These are phyloP conservation scores for Pseudochirops cupreus DNA, from an alignment of 2,797 vertebrate genomes.

Conservation along the genomic window DNA sequence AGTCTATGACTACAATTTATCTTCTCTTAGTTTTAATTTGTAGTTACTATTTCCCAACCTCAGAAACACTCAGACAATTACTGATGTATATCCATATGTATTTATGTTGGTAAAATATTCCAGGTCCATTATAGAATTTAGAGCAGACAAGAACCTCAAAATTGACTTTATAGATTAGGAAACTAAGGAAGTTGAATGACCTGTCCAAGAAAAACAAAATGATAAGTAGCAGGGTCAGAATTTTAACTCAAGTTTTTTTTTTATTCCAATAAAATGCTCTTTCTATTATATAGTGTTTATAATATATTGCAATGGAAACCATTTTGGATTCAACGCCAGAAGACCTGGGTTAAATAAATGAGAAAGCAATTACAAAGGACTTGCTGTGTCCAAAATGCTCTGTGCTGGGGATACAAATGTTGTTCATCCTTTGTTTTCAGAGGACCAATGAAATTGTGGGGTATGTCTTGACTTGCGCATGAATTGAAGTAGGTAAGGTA, in stretches of 20 bases:
- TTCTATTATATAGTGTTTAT: background rate
- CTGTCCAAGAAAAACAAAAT: background rate
- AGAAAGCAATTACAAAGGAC: background rate
- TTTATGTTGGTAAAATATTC: background rate
- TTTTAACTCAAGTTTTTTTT: background rate
- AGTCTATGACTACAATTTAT: background rate
- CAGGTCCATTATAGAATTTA: background rate
- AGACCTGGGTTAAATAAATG: background rate
- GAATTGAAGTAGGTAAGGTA: background rate
- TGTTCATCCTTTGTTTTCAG: background rate
- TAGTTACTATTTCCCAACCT: background rate
- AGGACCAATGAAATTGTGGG: background rate
- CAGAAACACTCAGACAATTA: background rate
- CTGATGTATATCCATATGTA: background rate
- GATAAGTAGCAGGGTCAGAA: background rate
- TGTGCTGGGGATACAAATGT: background rate
- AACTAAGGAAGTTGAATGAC: background rate
- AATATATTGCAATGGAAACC: background rate
- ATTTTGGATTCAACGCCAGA: background rate
- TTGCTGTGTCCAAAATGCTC: background rate
- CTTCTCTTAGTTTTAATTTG: background rate
- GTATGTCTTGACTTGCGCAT: background rate
- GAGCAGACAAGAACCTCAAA: background rate
- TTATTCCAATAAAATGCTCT: background rate
- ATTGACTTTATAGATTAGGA: background rate